Evolutionary conservation across 2,888 invertebrate genomes (phyloP), one percentile per base, ranked within the genome.

Genomic region (Andrena bucephala): DNA sequence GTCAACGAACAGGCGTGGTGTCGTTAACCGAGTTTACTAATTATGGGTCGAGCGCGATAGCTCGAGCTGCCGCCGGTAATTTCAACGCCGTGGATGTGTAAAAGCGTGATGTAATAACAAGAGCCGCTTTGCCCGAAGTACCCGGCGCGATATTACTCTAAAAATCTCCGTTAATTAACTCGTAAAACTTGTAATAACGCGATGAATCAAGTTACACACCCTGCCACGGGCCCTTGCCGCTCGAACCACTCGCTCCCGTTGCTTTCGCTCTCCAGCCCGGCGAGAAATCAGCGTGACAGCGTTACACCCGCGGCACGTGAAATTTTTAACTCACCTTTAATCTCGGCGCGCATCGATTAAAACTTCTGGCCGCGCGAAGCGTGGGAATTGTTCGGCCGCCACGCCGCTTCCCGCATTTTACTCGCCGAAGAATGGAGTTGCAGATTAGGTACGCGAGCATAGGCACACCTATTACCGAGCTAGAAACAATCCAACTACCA

Each of bases 11-110:
- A 76, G 76, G 84, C 79, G 76, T 83, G 50, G 52, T 73, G 84
- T 80, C 76, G 85, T 86, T 85, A 88, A 88, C 87, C 84, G 85
- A 88, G 88, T 88, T 88, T 88, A 87, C 88, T 88, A 88, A 88
- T 88, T 88, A 88, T 84, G 84, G 79, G 82, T 70, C 77, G 78
- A 75, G 83, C 85, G 74, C 81, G 85, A 88, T 88, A 88, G 85
- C 85, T 60, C 62, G 78, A 82, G 83, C 72, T 67, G 63, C 69
- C 72, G 48, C 69, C 59, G 69, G 83, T 84, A 86, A 85, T 88
- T 88, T 81, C 84, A 79, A 82, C 80, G 73, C 75, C 66, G 83
- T 77, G 79, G 83, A 81, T 81, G 81, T 78, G 83, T 83, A 81
- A 83, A 86, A 81, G 78, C 80, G 75, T 74, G 85, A 79, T 77